Evolutionary conservation across 1,140 invertebrate species (phyloP).

Genomic region (Drosophila truncata): DNA sequence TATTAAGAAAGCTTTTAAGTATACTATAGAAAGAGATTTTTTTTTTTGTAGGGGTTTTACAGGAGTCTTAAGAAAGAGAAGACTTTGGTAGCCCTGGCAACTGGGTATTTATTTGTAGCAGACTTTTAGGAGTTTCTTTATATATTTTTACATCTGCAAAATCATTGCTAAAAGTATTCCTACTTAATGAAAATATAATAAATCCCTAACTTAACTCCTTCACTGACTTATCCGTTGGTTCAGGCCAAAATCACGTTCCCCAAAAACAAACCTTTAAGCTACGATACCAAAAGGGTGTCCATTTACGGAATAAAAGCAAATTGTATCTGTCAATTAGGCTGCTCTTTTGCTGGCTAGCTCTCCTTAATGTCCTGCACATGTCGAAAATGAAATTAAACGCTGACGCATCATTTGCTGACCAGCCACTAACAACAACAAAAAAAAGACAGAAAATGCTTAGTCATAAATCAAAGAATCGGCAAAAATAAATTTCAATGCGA

Average conservation of each 20-base stretch:
- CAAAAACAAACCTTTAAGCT: conserved; percentile 13
- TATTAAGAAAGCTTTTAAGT: neutral
- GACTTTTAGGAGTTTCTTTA: neutral
- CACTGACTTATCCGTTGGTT: conserved; percentile 10
- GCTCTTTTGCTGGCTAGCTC: conserved; percentile 13
- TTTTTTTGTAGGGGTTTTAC: too few species aligned
- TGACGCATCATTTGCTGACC: conserved; percentile 77
- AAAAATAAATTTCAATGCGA: conserved; percentile 74
- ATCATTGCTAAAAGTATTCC: neutral
- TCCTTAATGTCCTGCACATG: conserved; percentile 70
- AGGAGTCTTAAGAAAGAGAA: neutral
- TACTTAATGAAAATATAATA: neutral
- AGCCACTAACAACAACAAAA: conserved; percentile 18
- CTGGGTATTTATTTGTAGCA: neutral
- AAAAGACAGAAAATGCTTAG: conserved; percentile 46
- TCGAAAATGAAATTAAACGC: conserved; percentile 62
- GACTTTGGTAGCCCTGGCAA: neutral
- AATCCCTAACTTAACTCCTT: conserved; percentile 18
- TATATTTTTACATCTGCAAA: neutral
- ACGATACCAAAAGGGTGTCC: neutral
- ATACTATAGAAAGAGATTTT: neutral
- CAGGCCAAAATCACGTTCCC: conserved; percentile 22
- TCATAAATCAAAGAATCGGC: conserved; percentile 78
- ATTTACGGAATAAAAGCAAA: conserved; percentile 28
- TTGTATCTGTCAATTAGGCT: conserved; percentile 56